Conservation (phyloP, 2,888 invertebrate genomes). For the Bugulina stolonifera region DNA sequence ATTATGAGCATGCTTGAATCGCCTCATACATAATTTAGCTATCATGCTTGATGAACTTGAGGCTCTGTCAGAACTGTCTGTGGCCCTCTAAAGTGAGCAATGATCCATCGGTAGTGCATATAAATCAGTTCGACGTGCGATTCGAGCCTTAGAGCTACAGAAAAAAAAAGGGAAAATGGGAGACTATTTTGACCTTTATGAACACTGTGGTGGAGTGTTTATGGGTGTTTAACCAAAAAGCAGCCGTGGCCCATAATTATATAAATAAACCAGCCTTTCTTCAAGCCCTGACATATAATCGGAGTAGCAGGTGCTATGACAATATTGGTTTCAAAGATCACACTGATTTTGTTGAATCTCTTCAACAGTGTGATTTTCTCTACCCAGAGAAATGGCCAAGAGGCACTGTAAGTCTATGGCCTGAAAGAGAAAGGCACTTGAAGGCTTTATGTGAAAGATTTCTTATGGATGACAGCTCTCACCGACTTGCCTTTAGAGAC, state of each 20-base stretch:
- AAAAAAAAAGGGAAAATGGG: too few species aligned
- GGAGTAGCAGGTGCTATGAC: background rate
- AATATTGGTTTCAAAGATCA: background rate
- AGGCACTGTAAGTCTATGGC: background rate
- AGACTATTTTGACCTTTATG: too few species aligned
- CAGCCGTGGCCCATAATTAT: too few species aligned
- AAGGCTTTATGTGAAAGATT: background rate
- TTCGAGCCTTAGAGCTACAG: too few species aligned
- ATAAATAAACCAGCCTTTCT: too few species aligned
- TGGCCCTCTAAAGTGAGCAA: background rate
- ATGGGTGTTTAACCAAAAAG: too few species aligned
- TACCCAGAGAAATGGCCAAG: too few species aligned
- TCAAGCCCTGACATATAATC: constrained; percentile 10
- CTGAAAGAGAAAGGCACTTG: background rate
- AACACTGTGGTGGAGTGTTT: too few species aligned
- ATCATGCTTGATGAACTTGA: background rate
- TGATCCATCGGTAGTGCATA: too few species aligned
- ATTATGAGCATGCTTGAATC: background rate
- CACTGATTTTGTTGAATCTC: background rate
- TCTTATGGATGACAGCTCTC: background rate
- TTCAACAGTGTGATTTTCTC: background rate
- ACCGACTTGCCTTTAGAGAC: too few species aligned
- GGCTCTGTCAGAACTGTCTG: background rate
- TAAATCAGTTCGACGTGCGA: too few species aligned
- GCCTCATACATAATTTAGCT: background rate